Evolutionary conservation across 2,888 invertebrate species (phyloP), one percentile per base, ranked within the genome.

Genomic region (Cheiracanthium punctorium): DNA sequence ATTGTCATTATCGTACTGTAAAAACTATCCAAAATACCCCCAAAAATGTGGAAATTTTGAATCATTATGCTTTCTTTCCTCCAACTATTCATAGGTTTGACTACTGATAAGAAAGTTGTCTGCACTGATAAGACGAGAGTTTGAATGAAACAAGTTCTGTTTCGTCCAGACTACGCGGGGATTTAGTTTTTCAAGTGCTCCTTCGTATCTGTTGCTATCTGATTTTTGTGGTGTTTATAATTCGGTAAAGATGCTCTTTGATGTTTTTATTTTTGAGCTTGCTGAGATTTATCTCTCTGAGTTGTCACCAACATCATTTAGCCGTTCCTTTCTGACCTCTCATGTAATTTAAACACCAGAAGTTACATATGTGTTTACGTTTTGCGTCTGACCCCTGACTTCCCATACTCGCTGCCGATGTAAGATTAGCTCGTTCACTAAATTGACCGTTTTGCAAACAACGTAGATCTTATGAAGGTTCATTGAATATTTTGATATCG

Each of bases 241-340:
- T 58, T 24, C 58, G 58, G 58, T 58, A 24, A 58, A 24, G 24
- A 58, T 58, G 24, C 4, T 58, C 58, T 58, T 58, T 58, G 20
- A 58, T 58, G 58, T 58, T 58, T 58, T 58, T 4, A 24, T 20
- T 24, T 24, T 58, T 24, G 24, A 24, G n/a, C n/a, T 58, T 58
- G 12, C 58, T 5, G 14, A 58, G 24, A 24, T 24, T 24, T 20
- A 58, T 58, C 20, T 58, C 58, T 20, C 24, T 48, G 7, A 58
- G 58, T 58, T 58, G 58, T 58, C 58, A 58, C 1, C 24, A 58
- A 24, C 58, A 58, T 58, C 58, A 24, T 58, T 58, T 58, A 58
- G 24, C 17, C 5, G 4, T 58, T 58, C 24, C 12, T 58, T 58
- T 24, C 17, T 24, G 58, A 58, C 24, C 20, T 58, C 17, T 24